Evolutionary conservation across 64 coral and sea anemone genomes (phyloP), one percentile per base, ranked within the genome.

Genomic region (Actinia equina): DNA sequence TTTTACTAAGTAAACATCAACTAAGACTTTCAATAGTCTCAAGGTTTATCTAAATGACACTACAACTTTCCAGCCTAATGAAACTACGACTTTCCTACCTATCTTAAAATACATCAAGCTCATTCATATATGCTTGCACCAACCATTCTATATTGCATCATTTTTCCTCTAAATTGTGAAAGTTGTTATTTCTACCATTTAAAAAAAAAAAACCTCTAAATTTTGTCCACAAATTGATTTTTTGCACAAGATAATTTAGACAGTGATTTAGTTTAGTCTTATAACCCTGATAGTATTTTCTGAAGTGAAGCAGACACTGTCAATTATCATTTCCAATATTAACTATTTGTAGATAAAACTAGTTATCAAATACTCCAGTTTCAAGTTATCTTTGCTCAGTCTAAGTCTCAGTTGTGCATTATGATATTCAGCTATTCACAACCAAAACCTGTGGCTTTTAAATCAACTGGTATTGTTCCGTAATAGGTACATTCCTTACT

Each of bases 91-190:
- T 65, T n/a, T 56, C 9, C 13, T 56, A 65, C 6, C 62, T 65
- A n/a, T 65, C 69, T 74, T 74, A 74, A 37, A 74, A 74, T 65
- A 65, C 61, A 22, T 11, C 9, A 65, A 67, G n/a, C 25, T 82
- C 71, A 57, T 86, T 54, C 62, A 45, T 7, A 89, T 84, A n/a
- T n/a, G 52, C 26, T 45, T 82, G 46, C 55, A 70, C 22, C 64
- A 57, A 58, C 43, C 84, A 58, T 74, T 20, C 49, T 17, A 84
- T 59, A 65, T 22, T 71, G 37, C 56, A 53, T 41, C 59, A 79
- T 71, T 86, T 82, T 58, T 22, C 20, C 54, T 84, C 25, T 69
- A 26, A 37, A n/a, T n/a, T n/a, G n/a, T n/a, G n/a, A n/a, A n/a
- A n/a, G n/a, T n/a, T n/a, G n/a, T n/a, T n/a, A n/a, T n/a, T n/a